A percentile compares a stretch with the other conserved stretches of the same genome.
These are phyloP conservation scores for Ammodramus savannarum DNA, from an alignment of 2,113 vertebrate species.

Conservation along the genomic window DNA sequence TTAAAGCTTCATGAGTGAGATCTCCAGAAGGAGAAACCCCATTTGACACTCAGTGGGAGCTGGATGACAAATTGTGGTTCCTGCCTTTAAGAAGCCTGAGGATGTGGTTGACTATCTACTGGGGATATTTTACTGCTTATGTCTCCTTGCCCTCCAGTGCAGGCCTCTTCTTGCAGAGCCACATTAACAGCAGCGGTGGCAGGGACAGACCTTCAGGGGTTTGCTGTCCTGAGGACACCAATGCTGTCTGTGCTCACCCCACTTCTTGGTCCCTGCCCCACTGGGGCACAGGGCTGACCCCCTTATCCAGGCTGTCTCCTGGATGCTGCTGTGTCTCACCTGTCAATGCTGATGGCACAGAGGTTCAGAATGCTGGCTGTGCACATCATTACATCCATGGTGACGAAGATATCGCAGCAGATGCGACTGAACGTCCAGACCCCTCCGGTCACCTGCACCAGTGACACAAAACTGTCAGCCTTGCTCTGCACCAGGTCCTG, in stretches of 20 bases:
- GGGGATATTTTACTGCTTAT: background rate
- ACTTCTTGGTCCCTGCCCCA: background rate
- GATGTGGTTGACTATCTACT: background rate
- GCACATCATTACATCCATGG: slow-evolving; percentile 97
- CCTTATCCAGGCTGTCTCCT: background rate
- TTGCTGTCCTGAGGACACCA: background rate
- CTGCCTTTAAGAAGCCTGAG: background rate
- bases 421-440: slow-evolving; percentile 90
- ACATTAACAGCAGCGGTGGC: background rate
- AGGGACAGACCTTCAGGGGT: background rate
- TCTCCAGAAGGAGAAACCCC: background rate
- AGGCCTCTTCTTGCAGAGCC: background rate
- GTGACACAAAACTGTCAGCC: slow-evolving; percentile 47
- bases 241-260: background rate
- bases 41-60: background rate
- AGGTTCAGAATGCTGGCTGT: slow-evolving; percentile 97
- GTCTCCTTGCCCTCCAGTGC: background rate
- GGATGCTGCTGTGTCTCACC: slow-evolving; percentile 72
- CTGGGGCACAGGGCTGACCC: background rate
- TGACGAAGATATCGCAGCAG: slow-evolving; percentile 91
- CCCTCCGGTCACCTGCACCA: slow-evolving; percentile 78
- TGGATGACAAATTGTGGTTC: background rate
- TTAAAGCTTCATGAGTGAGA: background rate
- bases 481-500: background rate
- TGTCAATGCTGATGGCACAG: slow-evolving; percentile 97